Conservation (phyloP, 2,797 vertebrate genomes). For the Arctocebus calabarensis region DNA sequence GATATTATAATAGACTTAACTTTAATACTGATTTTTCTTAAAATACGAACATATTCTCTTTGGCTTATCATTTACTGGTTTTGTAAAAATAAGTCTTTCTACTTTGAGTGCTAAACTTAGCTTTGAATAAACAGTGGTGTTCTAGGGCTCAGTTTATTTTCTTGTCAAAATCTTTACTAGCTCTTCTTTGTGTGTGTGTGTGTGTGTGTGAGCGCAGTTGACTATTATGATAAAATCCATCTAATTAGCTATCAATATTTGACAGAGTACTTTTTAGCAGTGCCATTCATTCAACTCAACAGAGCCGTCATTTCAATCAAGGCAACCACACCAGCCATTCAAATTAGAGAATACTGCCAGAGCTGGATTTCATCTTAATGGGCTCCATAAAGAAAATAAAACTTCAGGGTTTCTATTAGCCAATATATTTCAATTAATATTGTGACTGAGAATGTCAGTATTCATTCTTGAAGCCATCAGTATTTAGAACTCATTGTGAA, state of each 20-base stretch:
- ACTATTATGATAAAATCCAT: constrained; percentile 86
- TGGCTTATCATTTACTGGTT: constrained; percentile 57
- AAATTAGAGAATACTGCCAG: constrained; percentile 85
- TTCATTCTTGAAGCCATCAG: constrained; percentile 77
- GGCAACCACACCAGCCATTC: constrained; percentile 84
- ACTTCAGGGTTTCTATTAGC: constrained; percentile 83
- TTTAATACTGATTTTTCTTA: constrained; percentile 44
- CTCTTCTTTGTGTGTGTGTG: constrained; percentile 55
- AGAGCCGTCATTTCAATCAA: constrained; percentile 87
- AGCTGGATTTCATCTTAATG: constrained; percentile 84
- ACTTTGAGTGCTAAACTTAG: constrained; percentile 70
- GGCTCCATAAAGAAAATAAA: constrained; percentile 83
- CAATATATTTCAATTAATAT: constrained; percentile 84
- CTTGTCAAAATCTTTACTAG: constrained; percentile 85
- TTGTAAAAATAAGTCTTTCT: constrained; percentile 66
- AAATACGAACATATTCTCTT: constrained; percentile 8
- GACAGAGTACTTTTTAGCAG: constrained; percentile 84
- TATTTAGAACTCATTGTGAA: constrained; percentile 79
- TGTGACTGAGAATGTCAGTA: constrained; percentile 82
- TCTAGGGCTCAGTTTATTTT: constrained; percentile 85
- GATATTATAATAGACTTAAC: constrained; percentile 42
- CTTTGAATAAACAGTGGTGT: constrained; percentile 80
- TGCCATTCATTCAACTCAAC: constrained; percentile 86
- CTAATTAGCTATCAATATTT: constrained; percentile 87
- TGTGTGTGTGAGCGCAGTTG: constrained; percentile 77